Conservation (phyloP, 2,888 invertebrate genomes). For the Melieria crassipennis region DNA sequence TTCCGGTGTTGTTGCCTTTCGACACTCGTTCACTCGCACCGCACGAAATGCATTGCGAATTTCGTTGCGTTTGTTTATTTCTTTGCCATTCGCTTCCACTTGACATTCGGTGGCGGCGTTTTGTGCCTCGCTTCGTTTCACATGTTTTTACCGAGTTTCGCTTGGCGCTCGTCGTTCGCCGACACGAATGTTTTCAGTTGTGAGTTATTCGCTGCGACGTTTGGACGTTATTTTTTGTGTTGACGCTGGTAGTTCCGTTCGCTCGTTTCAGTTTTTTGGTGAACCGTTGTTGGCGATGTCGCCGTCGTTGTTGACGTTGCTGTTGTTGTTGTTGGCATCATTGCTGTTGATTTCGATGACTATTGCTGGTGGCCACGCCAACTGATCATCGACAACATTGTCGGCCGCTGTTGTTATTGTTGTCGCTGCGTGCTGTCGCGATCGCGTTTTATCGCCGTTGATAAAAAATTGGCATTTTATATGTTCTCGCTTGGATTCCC, state of each 20-base stretch:
- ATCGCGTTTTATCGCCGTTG: conserved; percentile 24
- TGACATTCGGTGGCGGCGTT: conserved; percentile 25
- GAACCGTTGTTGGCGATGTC: conserved; percentile 18
- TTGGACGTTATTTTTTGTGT: conserved; percentile 49
- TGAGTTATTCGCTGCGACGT: conserved; percentile 58
- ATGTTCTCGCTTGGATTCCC: too few relatives aligned
- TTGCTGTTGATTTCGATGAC: too few relatives aligned
- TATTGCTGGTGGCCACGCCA: neutral
- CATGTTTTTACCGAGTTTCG: neutral
- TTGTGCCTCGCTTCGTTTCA: neutral
- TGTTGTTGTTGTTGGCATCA: neutral
- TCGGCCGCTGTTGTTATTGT: neutral
- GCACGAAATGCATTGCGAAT: conserved; percentile 14
- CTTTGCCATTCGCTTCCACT: conserved; percentile 16
- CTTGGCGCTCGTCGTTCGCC: neutral
- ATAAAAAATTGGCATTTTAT: conserved; percentile 28
- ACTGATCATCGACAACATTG: neutral
- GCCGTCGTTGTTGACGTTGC: conserved; percentile 21
- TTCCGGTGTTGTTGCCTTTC: conserved; percentile 41
- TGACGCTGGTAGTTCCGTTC: neutral
- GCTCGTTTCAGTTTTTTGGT: conserved; percentile 1
- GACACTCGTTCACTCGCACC: neutral
- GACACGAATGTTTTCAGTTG: conserved; percentile 47
- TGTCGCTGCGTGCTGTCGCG: conserved; percentile 15
- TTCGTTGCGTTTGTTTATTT: conserved; percentile 15